phyloP scores from a whole-genome alignment of 2,113 vertebrate species.

The Protobothrops mucrosquamatus region DNA sequence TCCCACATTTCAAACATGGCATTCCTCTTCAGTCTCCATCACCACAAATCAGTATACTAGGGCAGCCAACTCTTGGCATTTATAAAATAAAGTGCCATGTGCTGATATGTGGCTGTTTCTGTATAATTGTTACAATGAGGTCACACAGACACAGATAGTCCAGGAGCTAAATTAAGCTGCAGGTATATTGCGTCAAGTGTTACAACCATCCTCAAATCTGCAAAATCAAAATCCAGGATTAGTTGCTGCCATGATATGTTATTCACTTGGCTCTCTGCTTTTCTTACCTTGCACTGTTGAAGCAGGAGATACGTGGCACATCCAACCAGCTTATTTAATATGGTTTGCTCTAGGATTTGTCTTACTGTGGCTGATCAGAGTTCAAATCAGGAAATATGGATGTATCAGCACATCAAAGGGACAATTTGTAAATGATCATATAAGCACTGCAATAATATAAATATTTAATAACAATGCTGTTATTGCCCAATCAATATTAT shows the following conservation, averaged over 20 bases:
- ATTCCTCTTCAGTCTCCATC: not conserved
- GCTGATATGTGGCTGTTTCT: not conserved
- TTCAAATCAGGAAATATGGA: not conserved
- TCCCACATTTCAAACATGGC: not conserved
- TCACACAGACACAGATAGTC: not conserved
- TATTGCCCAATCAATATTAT: not conserved
- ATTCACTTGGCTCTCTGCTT: not conserved
- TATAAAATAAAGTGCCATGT: not conserved
- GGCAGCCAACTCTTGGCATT: not conserved
- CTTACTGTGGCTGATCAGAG: not conserved
- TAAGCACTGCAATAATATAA: conserved; percentile 7
- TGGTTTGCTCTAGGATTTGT: not conserved
- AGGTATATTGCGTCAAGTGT: not conserved
- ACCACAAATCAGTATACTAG: not conserved
- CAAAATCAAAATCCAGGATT: not conserved
- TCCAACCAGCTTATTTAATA: not conserved
- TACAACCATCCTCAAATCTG: not conserved
- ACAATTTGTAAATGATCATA: not conserved
- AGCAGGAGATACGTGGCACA: not conserved
- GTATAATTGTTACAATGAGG: not conserved
- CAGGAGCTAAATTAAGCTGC: not conserved
- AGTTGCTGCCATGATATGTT: not conserved
- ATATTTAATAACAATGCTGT: conserved; percentile 20
- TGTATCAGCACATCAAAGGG: not conserved
- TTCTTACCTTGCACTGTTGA: not conserved